Conservation (phyloP, 1,140 invertebrate species). For the Drosophila albomicans region DNA sequence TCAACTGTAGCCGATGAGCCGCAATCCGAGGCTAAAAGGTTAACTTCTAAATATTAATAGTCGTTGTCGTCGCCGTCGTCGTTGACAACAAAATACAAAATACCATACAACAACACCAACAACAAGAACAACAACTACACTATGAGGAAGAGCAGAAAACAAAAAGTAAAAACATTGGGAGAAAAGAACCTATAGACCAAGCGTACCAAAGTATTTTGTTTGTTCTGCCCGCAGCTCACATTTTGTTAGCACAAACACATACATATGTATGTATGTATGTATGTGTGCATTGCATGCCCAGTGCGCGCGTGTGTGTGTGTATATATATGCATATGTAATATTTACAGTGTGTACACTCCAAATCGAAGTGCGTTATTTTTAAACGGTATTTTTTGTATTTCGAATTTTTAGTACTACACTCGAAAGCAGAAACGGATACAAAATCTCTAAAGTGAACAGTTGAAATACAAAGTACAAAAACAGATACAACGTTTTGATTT, state of each 20-base stretch:
- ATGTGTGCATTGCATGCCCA: background rate
- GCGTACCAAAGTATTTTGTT: conserved; percentile 10
- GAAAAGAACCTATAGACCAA: conserved; percentile 40
- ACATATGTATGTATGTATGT: background rate
- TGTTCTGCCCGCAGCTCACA: conserved; percentile 26
- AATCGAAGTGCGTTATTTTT: conserved; percentile 61
- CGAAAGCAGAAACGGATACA: conserved; percentile 17
- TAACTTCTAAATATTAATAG: conserved; percentile 85
- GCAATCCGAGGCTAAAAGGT: conserved; percentile 82
- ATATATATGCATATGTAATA: conserved; percentile 45
- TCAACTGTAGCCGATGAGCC: conserved; percentile 77
- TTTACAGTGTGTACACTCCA: conserved; percentile 45
- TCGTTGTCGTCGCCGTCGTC: conserved; percentile 52
- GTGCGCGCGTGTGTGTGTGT: background rate
- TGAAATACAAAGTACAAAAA: background rate
- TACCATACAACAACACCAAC: conserved; percentile 37
- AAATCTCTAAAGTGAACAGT: conserved; percentile 8
- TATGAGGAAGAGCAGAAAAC: conserved; percentile 22
- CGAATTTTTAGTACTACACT: conserved; percentile 53
- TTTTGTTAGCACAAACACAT: conserved; percentile 28
- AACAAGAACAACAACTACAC: background rate
- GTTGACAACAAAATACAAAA: conserved; percentile 62
- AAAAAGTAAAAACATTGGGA: conserved; percentile 45
- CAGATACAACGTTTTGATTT: conserved; percentile 18
- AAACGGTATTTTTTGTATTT: conserved; percentile 44